These are phyloP conservation scores for Heterodera carotae DNA, from an alignment of 1,140 invertebrate genomes.

Conservation along the genomic window DNA sequence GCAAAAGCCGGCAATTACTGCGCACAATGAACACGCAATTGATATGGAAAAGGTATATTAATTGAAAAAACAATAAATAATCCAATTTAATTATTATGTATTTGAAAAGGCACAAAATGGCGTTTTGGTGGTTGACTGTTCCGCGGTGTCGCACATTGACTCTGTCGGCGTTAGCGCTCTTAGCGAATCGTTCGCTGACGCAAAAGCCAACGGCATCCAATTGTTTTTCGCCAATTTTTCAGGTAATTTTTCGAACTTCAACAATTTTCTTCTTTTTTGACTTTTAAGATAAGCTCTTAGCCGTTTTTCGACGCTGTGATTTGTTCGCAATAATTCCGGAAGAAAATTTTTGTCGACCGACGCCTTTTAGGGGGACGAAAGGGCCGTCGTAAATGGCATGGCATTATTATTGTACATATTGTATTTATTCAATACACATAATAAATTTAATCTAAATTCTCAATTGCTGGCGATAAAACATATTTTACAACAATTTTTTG, in stretches of 20 bases:
- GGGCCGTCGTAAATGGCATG: neutral
- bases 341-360: neutral
- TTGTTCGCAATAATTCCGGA: neutral
- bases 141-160: conserved; percentile 35
- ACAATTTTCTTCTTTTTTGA: neutral
- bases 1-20: neutral
- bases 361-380: neutral
- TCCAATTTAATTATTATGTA: neutral
- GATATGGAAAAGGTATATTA: neutral
- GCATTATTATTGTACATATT: too few species aligned
- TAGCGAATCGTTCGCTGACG: conserved; percentile 5
- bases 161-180: conserved; percentile 28
- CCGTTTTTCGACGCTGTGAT: neutral
- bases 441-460: too few species aligned
- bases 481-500: too few species aligned
- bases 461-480: too few species aligned
- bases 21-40: neutral
- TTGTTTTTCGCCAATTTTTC: conserved; percentile 21
- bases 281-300: neutral
- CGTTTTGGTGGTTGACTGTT: conserved; percentile 32
- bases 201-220: neutral
- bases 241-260: neutral
- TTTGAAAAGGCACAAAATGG: conserved; percentile 11
- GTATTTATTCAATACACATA: too few species aligned
- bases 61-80: neutral